A percentile compares a stretch with the other conserved stretches of the same genome.
phyloP scores from a whole-genome alignment of 2,113 vertebrate genomes.

The Oceanodroma tethys region DNA sequence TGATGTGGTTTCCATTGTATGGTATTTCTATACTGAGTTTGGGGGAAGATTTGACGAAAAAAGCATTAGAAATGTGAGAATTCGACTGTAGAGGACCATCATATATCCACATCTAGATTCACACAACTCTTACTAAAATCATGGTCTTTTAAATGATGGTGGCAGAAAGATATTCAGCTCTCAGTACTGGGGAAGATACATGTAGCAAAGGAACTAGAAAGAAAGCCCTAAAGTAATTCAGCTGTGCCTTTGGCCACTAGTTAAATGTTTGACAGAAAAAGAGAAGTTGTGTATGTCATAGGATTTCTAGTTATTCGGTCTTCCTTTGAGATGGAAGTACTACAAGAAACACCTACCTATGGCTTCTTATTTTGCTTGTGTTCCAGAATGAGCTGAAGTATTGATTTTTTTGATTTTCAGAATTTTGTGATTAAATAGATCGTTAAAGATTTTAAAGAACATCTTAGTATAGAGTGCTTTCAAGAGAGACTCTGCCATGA shows the following conservation, averaged over 20 bases:
- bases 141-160: background rate
- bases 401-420: background rate
- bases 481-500: background rate
- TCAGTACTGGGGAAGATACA: background rate
- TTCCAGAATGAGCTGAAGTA: background rate
- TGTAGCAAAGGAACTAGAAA: background rate
- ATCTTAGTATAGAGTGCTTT: background rate
- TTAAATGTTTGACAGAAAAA: background rate
- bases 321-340: background rate
- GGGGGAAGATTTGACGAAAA: background rate
- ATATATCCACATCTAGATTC: background rate
- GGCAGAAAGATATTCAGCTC: background rate
- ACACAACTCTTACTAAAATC: background rate
- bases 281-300: background rate
- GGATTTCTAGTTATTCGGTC: background rate
- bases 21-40: background rate
- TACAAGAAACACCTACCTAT: background rate
- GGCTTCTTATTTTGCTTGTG: background rate
- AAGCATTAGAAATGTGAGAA: background rate
- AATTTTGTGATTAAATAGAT: background rate
- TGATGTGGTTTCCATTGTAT: background rate
- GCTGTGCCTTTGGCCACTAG: background rate
- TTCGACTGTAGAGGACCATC: background rate
- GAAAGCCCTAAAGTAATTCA: background rate
- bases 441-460: background rate